Evolutionary conservation across 2,888 invertebrate genomes (phyloP).

Genomic region (Drosophila prostipennis): DNA sequence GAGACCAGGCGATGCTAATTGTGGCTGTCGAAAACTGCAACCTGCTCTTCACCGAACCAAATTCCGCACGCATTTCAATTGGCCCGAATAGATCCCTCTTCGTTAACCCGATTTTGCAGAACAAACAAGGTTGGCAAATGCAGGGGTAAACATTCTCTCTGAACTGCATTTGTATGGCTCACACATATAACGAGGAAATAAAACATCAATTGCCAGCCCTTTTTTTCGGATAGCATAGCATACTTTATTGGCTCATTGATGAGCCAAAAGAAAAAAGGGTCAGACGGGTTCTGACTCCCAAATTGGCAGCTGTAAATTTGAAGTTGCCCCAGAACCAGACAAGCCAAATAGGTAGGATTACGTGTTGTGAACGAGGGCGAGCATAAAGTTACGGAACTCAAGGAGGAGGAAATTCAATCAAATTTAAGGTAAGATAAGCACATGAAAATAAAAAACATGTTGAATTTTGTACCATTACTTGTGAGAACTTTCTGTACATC

Average conservation of each 20-base stretch:
- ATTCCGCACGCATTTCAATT: slow-evolving; percentile 29
- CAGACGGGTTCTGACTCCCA: slow-evolving; percentile 30
- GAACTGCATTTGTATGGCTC: slow-evolving; percentile 29
- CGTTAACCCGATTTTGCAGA: slow-evolving; percentile 60
- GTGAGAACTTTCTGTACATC: background rate
- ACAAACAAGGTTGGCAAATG: slow-evolving; percentile 8
- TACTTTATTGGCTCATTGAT: slow-evolving; percentile 40
- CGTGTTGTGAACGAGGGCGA: slow-evolving; percentile 7
- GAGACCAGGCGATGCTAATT: slow-evolving; percentile 32
- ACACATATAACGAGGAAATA: slow-evolving; percentile 32
- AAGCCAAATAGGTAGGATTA: slow-evolving; percentile 33
- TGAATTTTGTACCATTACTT: background rate
- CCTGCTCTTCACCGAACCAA: background rate
- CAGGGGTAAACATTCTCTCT: slow-evolving; percentile 14
- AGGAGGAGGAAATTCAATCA: background rate
- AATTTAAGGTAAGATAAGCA: background rate
- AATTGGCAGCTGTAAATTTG: slow-evolving; percentile 40
- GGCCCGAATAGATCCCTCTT: slow-evolving; percentile 38
- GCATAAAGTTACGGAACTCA: slow-evolving; percentile 12
- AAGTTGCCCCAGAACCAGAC: slow-evolving; percentile 24
- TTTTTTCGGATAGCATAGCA: slow-evolving; percentile 10
- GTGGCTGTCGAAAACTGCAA: slow-evolving; percentile 9
- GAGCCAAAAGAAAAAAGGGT: slow-evolving; percentile 38
- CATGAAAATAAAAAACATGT: slow-evolving; percentile 1
- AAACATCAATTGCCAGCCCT: slow-evolving; percentile 34